phyloP scores from a whole-genome alignment of 2,888 invertebrate genomes.

The Drosophila macrospina region DNA sequence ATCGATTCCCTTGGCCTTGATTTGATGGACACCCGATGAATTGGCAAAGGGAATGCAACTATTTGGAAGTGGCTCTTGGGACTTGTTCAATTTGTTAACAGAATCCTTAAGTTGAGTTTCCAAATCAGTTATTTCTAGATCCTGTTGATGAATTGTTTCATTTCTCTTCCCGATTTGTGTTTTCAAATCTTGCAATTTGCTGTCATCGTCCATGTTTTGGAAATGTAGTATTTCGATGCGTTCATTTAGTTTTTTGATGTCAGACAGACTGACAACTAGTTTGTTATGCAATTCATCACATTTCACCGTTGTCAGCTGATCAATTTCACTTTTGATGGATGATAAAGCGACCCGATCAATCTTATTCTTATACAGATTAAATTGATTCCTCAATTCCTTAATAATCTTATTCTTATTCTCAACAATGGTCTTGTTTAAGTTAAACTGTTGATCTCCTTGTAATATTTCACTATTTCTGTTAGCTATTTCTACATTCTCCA shows the following conservation, averaged over 20 bases:
- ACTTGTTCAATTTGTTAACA: background rate
- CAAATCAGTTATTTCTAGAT: background rate
- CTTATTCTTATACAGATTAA: background rate
- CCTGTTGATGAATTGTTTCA: background rate
- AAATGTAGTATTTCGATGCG: background rate
- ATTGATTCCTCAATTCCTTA: background rate
- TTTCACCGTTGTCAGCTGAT: constrained; percentile 2
- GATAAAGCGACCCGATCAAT: background rate
- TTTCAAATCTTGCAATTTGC: background rate
- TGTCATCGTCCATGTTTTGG: background rate
- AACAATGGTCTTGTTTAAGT: too few species aligned
- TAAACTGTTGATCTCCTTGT: background rate
- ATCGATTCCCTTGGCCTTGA: background rate
- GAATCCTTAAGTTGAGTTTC: background rate
- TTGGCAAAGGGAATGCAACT: background rate
- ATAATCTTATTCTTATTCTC: too few species aligned
- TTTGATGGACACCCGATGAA: background rate
- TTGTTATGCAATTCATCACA: background rate
- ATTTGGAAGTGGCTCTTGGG: background rate
- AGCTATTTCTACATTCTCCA: too few species aligned
- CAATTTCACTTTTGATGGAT: background rate
- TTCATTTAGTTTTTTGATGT: background rate
- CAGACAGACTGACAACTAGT: background rate
- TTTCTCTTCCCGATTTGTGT: background rate
- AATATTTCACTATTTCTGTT: too few species aligned